These are phyloP conservation scores for Papilio aristodemus DNA, from an alignment of 1,140 invertebrate genomes.

Conservation along the genomic window DNA sequence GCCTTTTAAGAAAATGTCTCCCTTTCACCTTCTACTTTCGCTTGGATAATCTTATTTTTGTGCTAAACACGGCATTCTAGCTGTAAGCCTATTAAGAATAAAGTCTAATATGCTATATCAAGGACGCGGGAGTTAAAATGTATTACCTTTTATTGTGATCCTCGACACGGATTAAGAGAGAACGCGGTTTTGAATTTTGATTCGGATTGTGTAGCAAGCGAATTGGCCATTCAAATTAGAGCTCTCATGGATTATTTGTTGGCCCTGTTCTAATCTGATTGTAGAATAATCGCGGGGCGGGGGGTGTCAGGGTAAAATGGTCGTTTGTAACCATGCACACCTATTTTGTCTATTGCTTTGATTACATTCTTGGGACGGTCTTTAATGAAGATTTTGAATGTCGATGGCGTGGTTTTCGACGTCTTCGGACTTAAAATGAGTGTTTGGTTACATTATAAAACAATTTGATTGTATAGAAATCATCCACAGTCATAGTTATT, in stretches of 20 bases:
- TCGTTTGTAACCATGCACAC: slow-evolving; percentile 63
- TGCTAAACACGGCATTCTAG: slow-evolving; percentile 51
- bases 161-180: slow-evolving; percentile 79
- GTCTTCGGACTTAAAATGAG: slow-evolving; percentile 48
- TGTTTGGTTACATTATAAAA: slow-evolving; percentile 21
- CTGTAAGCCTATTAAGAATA: slow-evolving; percentile 46
- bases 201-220: slow-evolving; percentile 73
- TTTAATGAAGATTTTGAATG: slow-evolving; percentile 71
- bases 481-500: too few species aligned
- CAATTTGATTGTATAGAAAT: slow-evolving; percentile 19
- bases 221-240: slow-evolving; percentile 68
- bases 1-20: slow-evolving; percentile 72
- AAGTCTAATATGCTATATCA: slow-evolving; percentile 52
- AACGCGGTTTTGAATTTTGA: slow-evolving; percentile 80
- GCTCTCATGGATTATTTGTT: slow-evolving; percentile 59
- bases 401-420: slow-evolving; percentile 51
- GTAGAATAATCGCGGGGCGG: slow-evolving; percentile 37
- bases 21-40: slow-evolving; percentile 80
- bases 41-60: slow-evolving; percentile 79
- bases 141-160: slow-evolving; percentile 81
- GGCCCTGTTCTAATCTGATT: slow-evolving; percentile 55
- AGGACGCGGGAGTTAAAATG: slow-evolving; percentile 68
- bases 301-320: slow-evolving; percentile 49
- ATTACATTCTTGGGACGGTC: slow-evolving; percentile 68
- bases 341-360: slow-evolving; percentile 72